Evolutionary conservation across 2,888 invertebrate genomes (phyloP).

Genomic region (Stenurella melanura): DNA sequence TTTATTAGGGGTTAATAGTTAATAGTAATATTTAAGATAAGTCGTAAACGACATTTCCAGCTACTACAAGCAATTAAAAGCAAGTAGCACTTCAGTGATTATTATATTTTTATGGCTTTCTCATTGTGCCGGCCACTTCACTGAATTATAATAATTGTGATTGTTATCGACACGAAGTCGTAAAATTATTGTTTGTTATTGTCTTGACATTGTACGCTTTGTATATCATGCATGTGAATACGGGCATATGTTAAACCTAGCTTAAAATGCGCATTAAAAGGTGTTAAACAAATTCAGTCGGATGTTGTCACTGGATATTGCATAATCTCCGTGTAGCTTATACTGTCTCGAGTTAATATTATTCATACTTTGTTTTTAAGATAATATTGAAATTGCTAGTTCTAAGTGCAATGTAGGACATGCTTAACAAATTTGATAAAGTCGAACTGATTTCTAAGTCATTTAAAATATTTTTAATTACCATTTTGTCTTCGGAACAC

Average conservation of each 20-base stretch:
- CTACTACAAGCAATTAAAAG: conserved; percentile 8
- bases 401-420: neutral
- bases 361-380: neutral
- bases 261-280: neutral
- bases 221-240: conserved; percentile 10
- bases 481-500: no score
- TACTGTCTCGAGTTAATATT: neutral
- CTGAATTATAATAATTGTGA: conserved; percentile 14
- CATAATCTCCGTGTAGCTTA: neutral
- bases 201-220: neutral
- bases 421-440: neutral
- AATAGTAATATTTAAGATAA: neutral
- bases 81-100: neutral
- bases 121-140: conserved; percentile 25
- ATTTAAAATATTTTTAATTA: neutral
- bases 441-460: neutral
- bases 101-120: conserved; percentile 13
- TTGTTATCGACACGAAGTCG: conserved; percentile 14
- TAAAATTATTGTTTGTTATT: conserved; percentile 21
- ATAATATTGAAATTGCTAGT: neutral
- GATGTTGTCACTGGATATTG: conserved; percentile 7
- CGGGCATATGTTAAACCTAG: neutral
- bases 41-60: conserved; percentile 12
- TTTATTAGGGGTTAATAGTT: neutral
- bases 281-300: neutral